Base-by-base conservation (phyloP, 2,113 vertebrate species). In the Sander vitreus region DNA sequence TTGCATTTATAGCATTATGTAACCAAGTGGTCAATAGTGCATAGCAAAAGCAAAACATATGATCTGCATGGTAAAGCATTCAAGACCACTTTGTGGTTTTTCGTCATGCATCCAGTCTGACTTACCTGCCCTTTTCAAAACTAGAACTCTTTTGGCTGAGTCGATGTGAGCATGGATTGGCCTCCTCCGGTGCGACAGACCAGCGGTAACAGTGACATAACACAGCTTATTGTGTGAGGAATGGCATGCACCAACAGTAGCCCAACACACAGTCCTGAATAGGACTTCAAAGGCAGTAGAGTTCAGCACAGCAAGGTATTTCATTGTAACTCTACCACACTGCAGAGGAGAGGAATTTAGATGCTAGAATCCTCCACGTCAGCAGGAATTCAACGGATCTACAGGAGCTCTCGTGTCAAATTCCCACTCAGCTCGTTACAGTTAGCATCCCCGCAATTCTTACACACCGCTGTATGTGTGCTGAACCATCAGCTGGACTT, bases 401-500 rank as follows among this genome's bases (percentile, higher is more conserved):
- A 54, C 53, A 12, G 59, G 72, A 80, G 43, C 60, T 71, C 73
- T 80, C 63, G n/a, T 68, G 74, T 70, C 70, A 70, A 73, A 87
- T 88, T 90, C 87, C 84, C 68, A 54, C 76, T 82, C 76, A 79
- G 74, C 60, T 78, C 50, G 39, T 80, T 59, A 51, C 75, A 76
- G 65, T 88, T 47, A 73, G 69, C 89, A 84, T 89, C 89, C 86
- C 82, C 27, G 6, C 73, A 21, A 45, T 71, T 33, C 84, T 89
- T 90, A 86, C 70, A 83, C 87, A 91, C 92, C 64, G 6, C 48
- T 54, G 60, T 66, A 53, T 81, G 60, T 76, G 80, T 85, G 69
- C 54, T 72, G 72, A 83, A 84, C 77, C 76, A 63, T 91, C 90
- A 91, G 84, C 85, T 92, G 90, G 43, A 62, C 85, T 76, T 57